Percentiles rank a stretch among this genome's conserved stretches.
phyloP scores from a whole-genome alignment of 2,888 invertebrate genomes.

The Digitonthophagus gazella region DNA sequence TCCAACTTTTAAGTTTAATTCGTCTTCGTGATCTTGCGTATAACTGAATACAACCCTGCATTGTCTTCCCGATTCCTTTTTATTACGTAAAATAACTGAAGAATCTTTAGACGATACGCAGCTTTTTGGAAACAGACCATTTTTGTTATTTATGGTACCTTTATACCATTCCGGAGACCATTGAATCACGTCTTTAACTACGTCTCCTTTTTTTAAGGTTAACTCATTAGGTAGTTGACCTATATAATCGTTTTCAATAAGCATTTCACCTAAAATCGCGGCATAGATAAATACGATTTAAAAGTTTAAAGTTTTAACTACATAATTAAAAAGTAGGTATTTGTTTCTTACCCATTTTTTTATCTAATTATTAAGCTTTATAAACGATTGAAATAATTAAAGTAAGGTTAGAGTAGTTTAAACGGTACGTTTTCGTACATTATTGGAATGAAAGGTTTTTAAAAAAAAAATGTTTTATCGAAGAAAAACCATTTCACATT shows the following conservation, averaged over 20 bases:
- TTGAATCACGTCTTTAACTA: constrained; percentile 75
- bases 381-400: too few species aligned
- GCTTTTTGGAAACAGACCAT: constrained; percentile 92
- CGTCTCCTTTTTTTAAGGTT: constrained; percentile 77
- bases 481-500: background rate
- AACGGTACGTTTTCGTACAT: background rate
- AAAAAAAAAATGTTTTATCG: background rate
- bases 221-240: constrained; percentile 86
- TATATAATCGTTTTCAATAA: constrained; percentile 83
- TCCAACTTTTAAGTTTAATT: constrained; percentile 81
- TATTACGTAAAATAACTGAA: constrained; percentile 39
- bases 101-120: constrained; percentile 68
- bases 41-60: constrained; percentile 89
- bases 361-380: background rate
- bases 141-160: constrained; percentile 76
- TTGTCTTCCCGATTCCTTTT: constrained; percentile 51
- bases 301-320: too few species aligned
- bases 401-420: background rate
- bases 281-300: background rate
- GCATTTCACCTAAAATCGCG: constrained; percentile 67
- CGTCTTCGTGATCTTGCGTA: constrained; percentile 90
- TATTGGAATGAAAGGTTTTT: background rate
- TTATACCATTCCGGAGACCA: constrained; percentile 89
- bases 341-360: background rate
- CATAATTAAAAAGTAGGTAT: too few species aligned